Percentiles rank a stretch among this genome's conserved stretches.
Evolutionary conservation across 2,113 vertebrate genomes (phyloP).

Genomic region (Gymnarchus niloticus): DNA sequence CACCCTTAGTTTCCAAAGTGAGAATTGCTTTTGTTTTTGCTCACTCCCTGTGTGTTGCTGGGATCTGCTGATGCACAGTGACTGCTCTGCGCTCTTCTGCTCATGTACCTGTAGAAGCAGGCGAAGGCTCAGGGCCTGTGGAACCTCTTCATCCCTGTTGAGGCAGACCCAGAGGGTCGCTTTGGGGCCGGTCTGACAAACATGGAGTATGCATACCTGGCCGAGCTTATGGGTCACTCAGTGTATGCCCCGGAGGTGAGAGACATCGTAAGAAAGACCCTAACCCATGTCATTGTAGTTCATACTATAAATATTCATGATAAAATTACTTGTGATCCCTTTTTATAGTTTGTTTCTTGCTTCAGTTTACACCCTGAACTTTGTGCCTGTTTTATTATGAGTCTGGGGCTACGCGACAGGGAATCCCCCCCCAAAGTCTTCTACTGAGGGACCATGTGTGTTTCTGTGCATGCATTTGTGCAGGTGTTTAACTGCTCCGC

Average conservation of each 20-base stretch:
- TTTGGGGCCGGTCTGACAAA: constrained; percentile 58
- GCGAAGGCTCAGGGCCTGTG: constrained; percentile 56
- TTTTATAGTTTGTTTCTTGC: neutral
- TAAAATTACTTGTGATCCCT: neutral
- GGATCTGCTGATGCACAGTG: neutral
- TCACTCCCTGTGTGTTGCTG: no score
- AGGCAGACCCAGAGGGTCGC: constrained; percentile 50
- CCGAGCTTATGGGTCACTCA: constrained; percentile 58
- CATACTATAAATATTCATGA: neutral
- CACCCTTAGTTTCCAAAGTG: no score
- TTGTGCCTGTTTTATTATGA: neutral
- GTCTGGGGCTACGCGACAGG: neutral
- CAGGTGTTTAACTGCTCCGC: constrained; percentile 62
- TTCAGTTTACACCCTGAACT: neutral
- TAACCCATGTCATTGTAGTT: neutral
- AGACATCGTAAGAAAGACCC: neutral
- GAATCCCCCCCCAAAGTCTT: no score
- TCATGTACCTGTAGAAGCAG: constrained; percentile 43
- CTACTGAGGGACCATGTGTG: neutral
- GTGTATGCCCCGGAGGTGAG: constrained; percentile 55
- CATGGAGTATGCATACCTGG: constrained; percentile 51
- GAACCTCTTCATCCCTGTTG: constrained; percentile 59
- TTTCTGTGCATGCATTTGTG: neutral
- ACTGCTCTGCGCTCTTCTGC: neutral
- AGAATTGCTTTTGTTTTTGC: no score